These are phyloP conservation scores for Calliphora vomitoria DNA, from an alignment of 2,888 invertebrate genomes.

Conservation along the genomic window DNA sequence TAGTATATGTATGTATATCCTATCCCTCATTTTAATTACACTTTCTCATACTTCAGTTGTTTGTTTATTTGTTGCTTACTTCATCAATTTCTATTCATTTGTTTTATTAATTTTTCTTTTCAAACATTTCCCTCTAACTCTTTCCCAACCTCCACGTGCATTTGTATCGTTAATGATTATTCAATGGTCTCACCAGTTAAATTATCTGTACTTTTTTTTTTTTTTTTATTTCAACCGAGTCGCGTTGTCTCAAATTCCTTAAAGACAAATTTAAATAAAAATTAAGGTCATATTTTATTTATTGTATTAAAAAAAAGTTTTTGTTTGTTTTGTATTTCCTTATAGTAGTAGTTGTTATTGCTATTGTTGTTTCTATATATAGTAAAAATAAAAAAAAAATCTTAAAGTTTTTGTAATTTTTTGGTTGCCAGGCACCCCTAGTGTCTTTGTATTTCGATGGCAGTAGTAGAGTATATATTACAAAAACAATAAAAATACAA, in stretches of 20 bases:
- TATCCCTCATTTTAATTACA: neutral
- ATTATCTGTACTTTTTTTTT: too few relatives aligned
- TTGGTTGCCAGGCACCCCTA: slow-evolving; percentile 54
- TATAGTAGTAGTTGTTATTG: neutral
- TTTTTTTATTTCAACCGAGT: neutral
- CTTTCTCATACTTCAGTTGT: neutral
- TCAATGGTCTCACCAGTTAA: neutral
- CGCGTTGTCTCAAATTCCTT: slow-evolving; percentile 33
- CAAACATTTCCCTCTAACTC: neutral
- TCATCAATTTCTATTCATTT: neutral
- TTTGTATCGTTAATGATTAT: neutral
- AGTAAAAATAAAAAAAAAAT: slow-evolving; percentile 31
- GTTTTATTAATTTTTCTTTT: neutral
- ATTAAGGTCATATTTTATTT: slow-evolving; percentile 42
- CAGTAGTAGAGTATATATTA: slow-evolving; percentile 20
- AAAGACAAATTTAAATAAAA: slow-evolving; percentile 17
- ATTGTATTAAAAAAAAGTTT: neutral
- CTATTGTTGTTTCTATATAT: slow-evolving; percentile 14
- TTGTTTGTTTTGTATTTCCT: slow-evolving; percentile 17
- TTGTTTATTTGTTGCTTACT: slow-evolving; percentile 7
- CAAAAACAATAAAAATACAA: slow-evolving; percentile 2
- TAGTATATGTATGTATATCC: too few relatives aligned
- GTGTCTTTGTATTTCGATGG: neutral
- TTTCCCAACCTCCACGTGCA: neutral
- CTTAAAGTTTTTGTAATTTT: slow-evolving; percentile 24